These are phyloP conservation scores for Nesidiocoris tenuis DNA, from an alignment of 2,888 invertebrate genomes.

Conservation along the genomic window DNA sequence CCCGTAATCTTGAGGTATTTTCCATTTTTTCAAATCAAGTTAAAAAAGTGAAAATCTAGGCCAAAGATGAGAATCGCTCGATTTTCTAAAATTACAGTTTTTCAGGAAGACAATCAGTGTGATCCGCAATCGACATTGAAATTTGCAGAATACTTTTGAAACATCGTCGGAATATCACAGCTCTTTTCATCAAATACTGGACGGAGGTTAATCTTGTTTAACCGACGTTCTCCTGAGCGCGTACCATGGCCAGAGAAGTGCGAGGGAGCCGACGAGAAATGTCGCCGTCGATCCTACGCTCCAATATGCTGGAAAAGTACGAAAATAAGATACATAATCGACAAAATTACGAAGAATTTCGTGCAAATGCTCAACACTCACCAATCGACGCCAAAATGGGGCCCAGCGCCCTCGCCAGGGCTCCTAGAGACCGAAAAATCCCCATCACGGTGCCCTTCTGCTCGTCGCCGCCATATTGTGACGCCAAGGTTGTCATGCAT, in stretches of 20 bases:
- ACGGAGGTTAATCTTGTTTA: slow-evolving; percentile 38
- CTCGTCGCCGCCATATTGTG: slow-evolving; percentile 72
- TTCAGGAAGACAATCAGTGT: too few relatives aligned
- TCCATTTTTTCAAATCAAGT: too few relatives aligned
- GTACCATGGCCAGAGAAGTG: slow-evolving; percentile 68
- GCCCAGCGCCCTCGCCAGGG: slow-evolving; percentile 87
- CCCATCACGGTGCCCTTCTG: slow-evolving; percentile 93
- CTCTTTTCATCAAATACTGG: too few relatives aligned
- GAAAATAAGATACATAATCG: too few relatives aligned
- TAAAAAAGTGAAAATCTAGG: too few relatives aligned
- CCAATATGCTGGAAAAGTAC: slow-evolving; percentile 77
- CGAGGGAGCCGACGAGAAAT: slow-evolving; percentile 75
- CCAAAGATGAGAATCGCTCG: too few relatives aligned
- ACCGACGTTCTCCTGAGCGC: slow-evolving; percentile 45
- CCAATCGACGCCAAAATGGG: slow-evolving; percentile 84
- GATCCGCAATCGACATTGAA: too few relatives aligned
- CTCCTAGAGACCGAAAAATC: slow-evolving; percentile 89
- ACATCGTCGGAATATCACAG: too few relatives aligned
- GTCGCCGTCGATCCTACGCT: slow-evolving; percentile 79
- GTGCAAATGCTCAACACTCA: slow-evolving; percentile 57
- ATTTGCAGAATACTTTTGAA: too few relatives aligned
- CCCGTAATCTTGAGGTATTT: too few relatives aligned
- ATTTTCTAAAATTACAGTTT: too few relatives aligned
- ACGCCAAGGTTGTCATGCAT: slow-evolving; percentile 90
- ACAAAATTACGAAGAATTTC: too few relatives aligned